Evolutionary conservation across 2,797 vertebrate genomes (phyloP), one percentile per base, ranked within the genome.

Genomic region (Rhinophrynus dorsalis): DNA sequence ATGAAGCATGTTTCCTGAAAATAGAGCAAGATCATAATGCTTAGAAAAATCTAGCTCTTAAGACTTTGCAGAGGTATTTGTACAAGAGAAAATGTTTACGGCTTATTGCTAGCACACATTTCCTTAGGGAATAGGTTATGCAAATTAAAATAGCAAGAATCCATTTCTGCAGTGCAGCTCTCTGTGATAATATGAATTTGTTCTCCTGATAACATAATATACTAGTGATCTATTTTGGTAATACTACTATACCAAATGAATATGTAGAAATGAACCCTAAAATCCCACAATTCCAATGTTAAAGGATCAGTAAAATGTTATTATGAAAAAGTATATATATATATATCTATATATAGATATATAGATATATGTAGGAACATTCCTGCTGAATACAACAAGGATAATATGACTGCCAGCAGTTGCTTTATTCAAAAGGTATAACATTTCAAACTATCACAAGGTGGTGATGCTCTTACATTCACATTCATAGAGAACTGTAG

Each of bases 1-100:
- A 66, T 66, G 40, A 66, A 55, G 56, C 24, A 44, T 15, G 27
- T 32, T 38, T 58, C 24, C 51, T 44, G 63, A 45, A 38, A 66
- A 56, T 21, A 55, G 30, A 59, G 18, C 8, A 40, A 47, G 33
- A 58, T 68, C 23, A 32, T 32, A 23, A 20, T 27, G 18, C 17
- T 38, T 33, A 68, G 29, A 47, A 50, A 67, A 67, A 54, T 38
- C 47, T 64, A n/a, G n/a, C n/a, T 26, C 5, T 42, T 27, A 58
- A 68, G 44, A 40, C 55, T 40, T 48, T 67, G 65, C 24, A 45
- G 33, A 30, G 33, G 44, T 50, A 8, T 42, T 30, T 58, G 55
- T 50, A 20, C 18, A 37, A 18, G 5, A 52, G 47, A 32, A 68
- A 33, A 44, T 59, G 55, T 51, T 68, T 52, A 52, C 40, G 33